Conservation (phyloP, 2,888 invertebrate species). For the Chymomyza amoena region DNA sequence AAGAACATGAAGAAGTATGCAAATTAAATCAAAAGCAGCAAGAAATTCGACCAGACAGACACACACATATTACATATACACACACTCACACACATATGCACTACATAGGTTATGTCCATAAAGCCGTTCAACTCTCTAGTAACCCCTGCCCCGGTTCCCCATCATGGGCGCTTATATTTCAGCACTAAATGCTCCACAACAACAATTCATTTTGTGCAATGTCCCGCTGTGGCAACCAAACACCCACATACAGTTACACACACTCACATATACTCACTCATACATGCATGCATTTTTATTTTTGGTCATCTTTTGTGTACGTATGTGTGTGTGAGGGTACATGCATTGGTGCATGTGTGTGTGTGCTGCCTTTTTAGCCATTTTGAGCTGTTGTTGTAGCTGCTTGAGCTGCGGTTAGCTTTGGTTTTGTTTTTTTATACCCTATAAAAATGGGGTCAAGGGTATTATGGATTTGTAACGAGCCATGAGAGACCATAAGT, state of each 20-base stretch:
- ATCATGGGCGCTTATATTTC: constrained; percentile 22
- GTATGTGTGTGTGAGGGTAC: not conserved
- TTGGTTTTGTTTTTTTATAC: constrained; percentile 51
- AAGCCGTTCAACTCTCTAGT: not conserved
- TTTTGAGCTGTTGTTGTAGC: constrained; percentile 64
- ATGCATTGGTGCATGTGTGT: constrained; percentile 4
- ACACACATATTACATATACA: not conserved
- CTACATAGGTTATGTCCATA: not conserved
- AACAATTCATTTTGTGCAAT: constrained; percentile 69
- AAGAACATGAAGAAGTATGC: not conserved
- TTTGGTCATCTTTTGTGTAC: constrained; percentile 31
- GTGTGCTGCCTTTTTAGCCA: constrained; percentile 57
- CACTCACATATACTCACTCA: constrained; percentile 4
- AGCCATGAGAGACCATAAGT: too few relatives aligned
- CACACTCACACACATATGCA: not conserved
- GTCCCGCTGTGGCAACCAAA: constrained; percentile 54
- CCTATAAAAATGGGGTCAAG: too few relatives aligned
- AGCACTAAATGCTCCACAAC: constrained; percentile 69
- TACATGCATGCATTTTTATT: constrained; percentile 45
- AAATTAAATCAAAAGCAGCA: not conserved
- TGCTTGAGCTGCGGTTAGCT: constrained; percentile 71
- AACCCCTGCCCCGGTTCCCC: too few relatives aligned
- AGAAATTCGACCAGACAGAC: not conserved
- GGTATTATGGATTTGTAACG: too few relatives aligned
- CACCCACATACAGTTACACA: constrained; percentile 31